These are phyloP conservation scores for Spinibarbus caldwelli DNA, from an alignment of 2,797 vertebrate genomes.

Conservation along the genomic window DNA sequence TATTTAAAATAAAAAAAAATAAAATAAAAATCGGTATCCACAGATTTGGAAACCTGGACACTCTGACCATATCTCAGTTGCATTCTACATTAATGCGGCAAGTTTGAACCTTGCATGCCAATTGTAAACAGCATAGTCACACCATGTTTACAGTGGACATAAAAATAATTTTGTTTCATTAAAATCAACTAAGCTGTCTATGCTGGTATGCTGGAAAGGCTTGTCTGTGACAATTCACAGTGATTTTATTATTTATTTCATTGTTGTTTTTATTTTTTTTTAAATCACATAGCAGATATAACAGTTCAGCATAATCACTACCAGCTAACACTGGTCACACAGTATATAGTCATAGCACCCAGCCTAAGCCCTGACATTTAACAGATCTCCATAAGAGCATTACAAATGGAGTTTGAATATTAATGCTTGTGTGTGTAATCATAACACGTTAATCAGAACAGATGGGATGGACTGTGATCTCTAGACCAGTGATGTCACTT, in stretches of 20 bases:
- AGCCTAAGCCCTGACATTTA: constrained; percentile 15
- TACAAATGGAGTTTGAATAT: constrained; percentile 43
- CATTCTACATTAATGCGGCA: not conserved
- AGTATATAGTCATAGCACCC: too few species aligned
- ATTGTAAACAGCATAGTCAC: not conserved
- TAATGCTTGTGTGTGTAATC: constrained; percentile 36
- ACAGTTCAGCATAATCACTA: not conserved
- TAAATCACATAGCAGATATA: not conserved
- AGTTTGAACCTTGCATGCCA: not conserved
- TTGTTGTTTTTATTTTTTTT: not conserved
- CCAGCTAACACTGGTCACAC: too few species aligned
- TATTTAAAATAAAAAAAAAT: too few species aligned
- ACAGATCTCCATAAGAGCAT: constrained; percentile 3
- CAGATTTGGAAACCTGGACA: too few species aligned
- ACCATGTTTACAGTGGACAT: not conserved
- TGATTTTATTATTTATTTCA: not conserved
- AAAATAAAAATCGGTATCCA: too few species aligned
- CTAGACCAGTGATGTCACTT: constrained; percentile 38
- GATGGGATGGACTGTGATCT: constrained; percentile 35
- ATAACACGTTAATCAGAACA: constrained; percentile 35
- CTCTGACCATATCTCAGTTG: too few species aligned
- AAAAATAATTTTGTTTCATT: not conserved
- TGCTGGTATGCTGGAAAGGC: not conserved
- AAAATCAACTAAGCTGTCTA: not conserved
- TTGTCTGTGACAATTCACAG: not conserved